Evolutionary conservation across 2,888 invertebrate genomes (phyloP).

Genomic region (Gonocerus acuteangulatus): DNA sequence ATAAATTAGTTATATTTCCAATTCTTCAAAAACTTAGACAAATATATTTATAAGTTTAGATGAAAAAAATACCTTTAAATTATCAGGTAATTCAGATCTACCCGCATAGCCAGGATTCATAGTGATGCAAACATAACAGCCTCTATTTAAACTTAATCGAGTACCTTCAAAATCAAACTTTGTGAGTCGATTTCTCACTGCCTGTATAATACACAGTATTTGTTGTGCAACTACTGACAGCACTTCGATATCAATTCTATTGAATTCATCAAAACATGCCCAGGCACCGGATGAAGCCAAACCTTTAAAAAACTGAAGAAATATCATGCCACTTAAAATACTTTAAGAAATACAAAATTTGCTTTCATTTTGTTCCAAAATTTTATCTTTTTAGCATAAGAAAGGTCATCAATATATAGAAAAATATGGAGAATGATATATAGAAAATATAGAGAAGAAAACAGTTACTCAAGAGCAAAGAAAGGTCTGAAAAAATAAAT

Average conservation of each 20-base stretch:
- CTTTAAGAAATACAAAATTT: neutral
- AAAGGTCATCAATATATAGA: no score
- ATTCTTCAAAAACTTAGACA: no score
- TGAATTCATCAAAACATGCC: conserved; percentile 86
- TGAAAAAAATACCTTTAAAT: conserved; percentile 56
- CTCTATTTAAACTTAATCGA: conserved; percentile 61
- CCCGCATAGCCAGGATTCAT: conserved; percentile 79
- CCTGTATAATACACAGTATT: conserved; percentile 70
- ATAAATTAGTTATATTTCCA: no score
- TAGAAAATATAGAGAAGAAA: no score
- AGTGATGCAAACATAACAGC: conserved; percentile 73
- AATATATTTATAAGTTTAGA: no score
- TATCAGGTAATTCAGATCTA: conserved; percentile 74
- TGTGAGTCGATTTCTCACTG: conserved; percentile 57
- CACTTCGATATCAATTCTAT: conserved; percentile 76
- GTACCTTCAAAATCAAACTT: conserved; percentile 73
- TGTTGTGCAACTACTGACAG: conserved; percentile 81
- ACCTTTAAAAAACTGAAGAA: conserved; percentile 46
- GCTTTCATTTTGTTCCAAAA: no score
- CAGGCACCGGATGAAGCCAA: conserved; percentile 75
- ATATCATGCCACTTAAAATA: no score
- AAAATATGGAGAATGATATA: no score
- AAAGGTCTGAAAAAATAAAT: no score
- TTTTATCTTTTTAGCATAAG: no score
- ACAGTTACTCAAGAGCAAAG: no score